phyloP scores from a whole-genome alignment of 2,797 vertebrate genomes.

The Helostoma temminkii region DNA sequence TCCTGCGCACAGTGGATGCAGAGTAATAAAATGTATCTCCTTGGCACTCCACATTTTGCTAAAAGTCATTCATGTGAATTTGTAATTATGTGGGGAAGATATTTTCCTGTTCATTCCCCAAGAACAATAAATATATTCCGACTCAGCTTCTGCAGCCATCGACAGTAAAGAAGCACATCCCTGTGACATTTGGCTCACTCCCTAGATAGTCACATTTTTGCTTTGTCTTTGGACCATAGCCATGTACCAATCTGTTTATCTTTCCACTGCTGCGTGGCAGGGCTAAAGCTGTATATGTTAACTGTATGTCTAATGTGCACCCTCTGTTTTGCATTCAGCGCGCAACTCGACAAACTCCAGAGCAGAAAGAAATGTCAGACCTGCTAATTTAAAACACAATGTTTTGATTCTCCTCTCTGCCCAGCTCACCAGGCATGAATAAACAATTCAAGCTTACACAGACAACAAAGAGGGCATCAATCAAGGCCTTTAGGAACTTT shows the following conservation, averaged over 20 bases:
- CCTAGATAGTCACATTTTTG: conserved; percentile 9
- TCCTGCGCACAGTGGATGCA: conserved; percentile 18
- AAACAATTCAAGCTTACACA: conserved; percentile 6
- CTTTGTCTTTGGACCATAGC: conserved; percentile 28
- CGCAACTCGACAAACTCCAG: not conserved
- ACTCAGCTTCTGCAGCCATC: conserved; percentile 42
- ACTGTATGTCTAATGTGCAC: not conserved
- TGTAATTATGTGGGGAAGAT: conserved; percentile 50
- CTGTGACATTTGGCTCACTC: conserved; percentile 30
- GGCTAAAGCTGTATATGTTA: conserved; percentile 11
- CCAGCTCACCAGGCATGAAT: conserved; percentile 26
- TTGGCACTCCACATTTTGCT: conserved; percentile 36
- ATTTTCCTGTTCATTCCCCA: conserved; percentile 54
- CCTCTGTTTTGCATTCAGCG: conserved; percentile 34
- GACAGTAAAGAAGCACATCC: conserved; percentile 9
- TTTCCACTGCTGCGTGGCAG: not conserved
- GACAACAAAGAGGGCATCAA: conserved; percentile 56
- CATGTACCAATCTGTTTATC: conserved; percentile 25
- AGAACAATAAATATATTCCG: conserved; percentile 53
- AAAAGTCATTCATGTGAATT: conserved; percentile 58
- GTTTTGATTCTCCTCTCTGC: conserved; percentile 19
- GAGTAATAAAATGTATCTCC: conserved; percentile 54
- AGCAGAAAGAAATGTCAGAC: conserved; percentile 35
- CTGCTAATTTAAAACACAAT: conserved; percentile 37
- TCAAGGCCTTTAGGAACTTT: conserved; percentile 27